Base-by-base conservation (phyloP, 2,113 vertebrate species). In the Donacobius atricapilla region DNA sequence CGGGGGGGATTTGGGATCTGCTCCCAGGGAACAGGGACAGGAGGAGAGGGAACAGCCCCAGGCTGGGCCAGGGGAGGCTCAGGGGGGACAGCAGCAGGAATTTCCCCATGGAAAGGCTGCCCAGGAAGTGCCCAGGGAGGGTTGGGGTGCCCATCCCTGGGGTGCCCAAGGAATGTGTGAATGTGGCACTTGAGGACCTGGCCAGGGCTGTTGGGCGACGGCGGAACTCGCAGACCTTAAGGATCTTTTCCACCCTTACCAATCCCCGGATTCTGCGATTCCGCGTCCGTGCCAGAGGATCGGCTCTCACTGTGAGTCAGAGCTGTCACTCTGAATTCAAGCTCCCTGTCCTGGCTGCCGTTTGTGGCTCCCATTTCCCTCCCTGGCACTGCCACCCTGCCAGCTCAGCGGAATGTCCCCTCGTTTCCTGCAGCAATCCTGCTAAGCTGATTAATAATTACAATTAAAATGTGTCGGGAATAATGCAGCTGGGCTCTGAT, bases 91-190 rank as follows among this genome's bases (percentile, higher is more conserved):
- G 0, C 28, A 37, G 58, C 18, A 54, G 35, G 30, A 85, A 85
- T 75, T 65, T 47, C 83, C 11, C 4, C 70, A 30, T 42, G 50
- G 71, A 40, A 42, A 66, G 25, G 51, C 15, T 0, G 15, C 0
- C 13, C 20, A 48, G 42, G 60, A 0, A 33, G 4, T 71, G 68
- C 68, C 57, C 44, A 44, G 54, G 64, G 23, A 37, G 27, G 33
- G 2, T 25, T 30, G 73, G 15, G 16, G n/a, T 39, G 1, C 22
- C 18, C 47, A 70, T 44, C n/a, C 65, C 57, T 64, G 75, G 16
- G 0, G 6, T 9, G 35, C 2, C 0, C 21, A 1, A 16, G 35
- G 35, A 48, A 48, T 7, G 1, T 10, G 15, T 31, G 85, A 50
- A 35, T 42, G 76, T 80, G 76, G 31, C 66, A 10, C 18, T 7